These are phyloP conservation scores for Mya arenaria DNA, from an alignment of 1,140 invertebrate species.

Conservation along the genomic window DNA sequence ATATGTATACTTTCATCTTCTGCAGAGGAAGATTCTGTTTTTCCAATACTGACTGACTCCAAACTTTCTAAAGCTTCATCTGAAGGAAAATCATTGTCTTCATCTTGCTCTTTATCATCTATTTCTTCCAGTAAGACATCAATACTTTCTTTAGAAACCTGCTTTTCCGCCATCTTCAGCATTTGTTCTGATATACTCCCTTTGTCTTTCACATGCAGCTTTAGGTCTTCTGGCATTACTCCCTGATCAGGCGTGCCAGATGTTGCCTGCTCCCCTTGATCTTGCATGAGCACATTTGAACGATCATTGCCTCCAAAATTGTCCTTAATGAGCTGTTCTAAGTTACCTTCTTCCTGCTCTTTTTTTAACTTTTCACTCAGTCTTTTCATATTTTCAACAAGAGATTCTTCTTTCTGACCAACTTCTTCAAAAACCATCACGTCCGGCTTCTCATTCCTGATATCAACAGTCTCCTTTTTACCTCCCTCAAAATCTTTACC, in stretches of 20 bases:
- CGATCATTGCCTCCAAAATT: background rate
- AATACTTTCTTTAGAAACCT: too few species aligned
- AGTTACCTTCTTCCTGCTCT: background rate
- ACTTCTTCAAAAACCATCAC: conserved; percentile 42
- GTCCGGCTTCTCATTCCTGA: too few species aligned
- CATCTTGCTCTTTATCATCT: too few species aligned
- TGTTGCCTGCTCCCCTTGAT: background rate
- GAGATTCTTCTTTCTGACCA: conserved; percentile 22
- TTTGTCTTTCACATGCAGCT: background rate
- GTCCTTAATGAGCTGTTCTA: background rate
- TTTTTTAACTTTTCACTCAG: conserved; percentile 38
- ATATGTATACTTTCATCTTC: too few species aligned
- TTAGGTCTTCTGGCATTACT: background rate
- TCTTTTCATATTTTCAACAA: conserved; percentile 46
- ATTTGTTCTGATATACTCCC: background rate
- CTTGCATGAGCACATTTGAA: background rate
- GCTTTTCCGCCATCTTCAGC: background rate
- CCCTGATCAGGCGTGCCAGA: background rate
- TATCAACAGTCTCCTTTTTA: too few species aligned
- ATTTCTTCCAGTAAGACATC: too few species aligned
- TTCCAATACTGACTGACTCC: too few species aligned
- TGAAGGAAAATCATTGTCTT: too few species aligned
- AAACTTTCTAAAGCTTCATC: too few species aligned
- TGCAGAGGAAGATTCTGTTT: too few species aligned
- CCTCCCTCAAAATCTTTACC: too few species aligned